Percentiles rank a stretch among this genome's conserved stretches.
Evolutionary conservation across 1,140 invertebrate genomes (phyloP).

Genomic region (Tribolium madens): DNA sequence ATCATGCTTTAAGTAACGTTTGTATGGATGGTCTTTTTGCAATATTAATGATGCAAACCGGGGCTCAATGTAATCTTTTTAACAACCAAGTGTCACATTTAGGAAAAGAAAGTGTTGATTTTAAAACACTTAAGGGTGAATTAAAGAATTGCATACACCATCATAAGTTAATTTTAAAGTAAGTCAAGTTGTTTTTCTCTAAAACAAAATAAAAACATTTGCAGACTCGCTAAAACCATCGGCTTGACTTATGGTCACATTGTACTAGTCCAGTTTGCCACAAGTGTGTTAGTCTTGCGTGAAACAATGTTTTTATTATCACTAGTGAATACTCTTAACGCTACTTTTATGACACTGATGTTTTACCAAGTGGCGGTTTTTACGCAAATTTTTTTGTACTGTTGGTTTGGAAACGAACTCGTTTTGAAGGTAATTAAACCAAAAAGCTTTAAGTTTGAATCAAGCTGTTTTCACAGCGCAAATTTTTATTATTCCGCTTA

Average conservation of each 20-base stretch:
- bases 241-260: not conserved
- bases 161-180: conserved; percentile 25
- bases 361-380: conserved; percentile 27
- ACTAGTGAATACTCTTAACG: conserved; percentile 3
- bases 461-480: conserved; percentile 2
- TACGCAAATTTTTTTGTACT: conserved; percentile 28
- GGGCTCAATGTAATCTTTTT: conserved; percentile 1
- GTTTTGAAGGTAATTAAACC: conserved; percentile 5
- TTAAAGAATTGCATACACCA: conserved; percentile 2
- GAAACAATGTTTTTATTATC: conserved; percentile 26
- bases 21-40: conserved; percentile 8
- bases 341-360: not conserved
- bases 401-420: conserved; percentile 36
- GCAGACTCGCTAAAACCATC: not conserved
- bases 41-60: conserved; percentile 14
- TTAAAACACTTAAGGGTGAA: not conserved
- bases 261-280: not conserved
- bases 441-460: not conserved
- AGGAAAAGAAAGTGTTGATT: not conserved
- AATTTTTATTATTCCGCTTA: not conserved
- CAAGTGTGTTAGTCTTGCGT: conserved; percentile 5
- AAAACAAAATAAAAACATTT: not conserved
- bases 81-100: not conserved
- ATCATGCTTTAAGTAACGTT: conserved; percentile 14
- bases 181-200: not conserved